A percentile compares a stretch with the other conserved stretches of the same genome.
Evolutionary conservation across 2,888 invertebrate genomes (phyloP).

Genomic region (Autographa pulchrina): DNA sequence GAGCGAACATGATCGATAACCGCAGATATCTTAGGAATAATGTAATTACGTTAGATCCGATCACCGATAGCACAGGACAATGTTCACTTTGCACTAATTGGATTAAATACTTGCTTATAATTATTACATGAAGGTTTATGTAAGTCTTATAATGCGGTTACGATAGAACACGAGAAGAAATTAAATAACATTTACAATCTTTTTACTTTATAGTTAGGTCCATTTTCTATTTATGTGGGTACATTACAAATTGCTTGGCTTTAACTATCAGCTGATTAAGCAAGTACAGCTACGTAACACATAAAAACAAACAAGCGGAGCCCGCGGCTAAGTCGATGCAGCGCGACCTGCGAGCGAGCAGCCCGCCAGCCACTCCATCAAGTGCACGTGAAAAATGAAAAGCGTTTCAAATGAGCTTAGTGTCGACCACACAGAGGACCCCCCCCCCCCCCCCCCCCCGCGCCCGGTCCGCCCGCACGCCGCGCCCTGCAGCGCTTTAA

Average conservation of each 20-base stretch:
- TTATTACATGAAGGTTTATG: too few relatives aligned
- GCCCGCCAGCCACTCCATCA: slow-evolving; percentile 17
- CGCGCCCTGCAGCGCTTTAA: background rate
- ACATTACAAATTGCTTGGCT: too few relatives aligned
- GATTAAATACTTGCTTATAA: background rate
- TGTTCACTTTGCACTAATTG: background rate
- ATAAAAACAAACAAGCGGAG: background rate
- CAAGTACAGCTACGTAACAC: background rate
- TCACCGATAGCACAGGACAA: background rate
- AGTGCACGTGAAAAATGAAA: slow-evolving; percentile 37
- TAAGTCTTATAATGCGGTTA: too few relatives aligned
- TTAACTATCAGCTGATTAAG: too few relatives aligned
- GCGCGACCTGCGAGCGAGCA: background rate
- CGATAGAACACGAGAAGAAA: too few relatives aligned
- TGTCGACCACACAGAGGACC: slow-evolving; percentile 6
- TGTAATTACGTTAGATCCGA: slow-evolving; percentile 4
- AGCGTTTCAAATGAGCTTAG: slow-evolving; percentile 13
- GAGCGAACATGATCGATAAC: background rate
- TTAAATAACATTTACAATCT: too few relatives aligned
- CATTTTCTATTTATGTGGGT: too few relatives aligned
- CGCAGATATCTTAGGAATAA: slow-evolving; percentile 3
- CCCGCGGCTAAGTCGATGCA: too few relatives aligned
- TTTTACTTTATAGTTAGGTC: too few relatives aligned
- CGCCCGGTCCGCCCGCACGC: too few relatives aligned
- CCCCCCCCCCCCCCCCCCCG: background rate